Base-by-base conservation (phyloP, 2,888 invertebrate genomes). In the Serripes groenlandicus region DNA sequence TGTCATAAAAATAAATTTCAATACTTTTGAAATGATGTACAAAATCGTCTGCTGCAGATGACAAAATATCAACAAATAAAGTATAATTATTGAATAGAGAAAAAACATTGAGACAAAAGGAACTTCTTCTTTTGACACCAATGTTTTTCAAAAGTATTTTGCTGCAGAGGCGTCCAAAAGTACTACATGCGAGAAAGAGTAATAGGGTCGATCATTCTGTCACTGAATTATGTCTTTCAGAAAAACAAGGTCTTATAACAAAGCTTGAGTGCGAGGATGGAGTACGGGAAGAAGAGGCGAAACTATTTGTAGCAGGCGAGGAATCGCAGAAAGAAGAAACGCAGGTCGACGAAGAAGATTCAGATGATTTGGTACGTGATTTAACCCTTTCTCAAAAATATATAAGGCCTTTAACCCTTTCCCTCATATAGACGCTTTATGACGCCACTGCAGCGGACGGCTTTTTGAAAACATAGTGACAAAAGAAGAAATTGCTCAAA, bases 211-310 rank as follows among this genome's bases (percentile, higher is more conserved):
- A 42, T 9, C 18, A 11, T 42, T 11, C 18, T 9, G 9, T 9
- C 42, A 42, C 42, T 42, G 42, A 11, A 42, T n/a, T 42, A 42
- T 52, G 4, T 28, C 3, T 60, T 60, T 5, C 87, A 94, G 93
- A 91, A 30, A 93, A 92, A 35, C 90, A 92, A 60, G 89, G 90
- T n/a, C 83, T 94, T 78, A 93, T 94, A 28, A 89, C 89, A 15
- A 91, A 92, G 49, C n/a, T 78, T 18, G 94, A 94, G 74, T 91
- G 92, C 85, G 91, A 91, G 64, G 91, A 90, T 7, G 84, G 85
- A 23, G 90, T 93, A 5, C 84, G 90, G 11, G 78, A 86, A 21
- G 91, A 90, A 34, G 92, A 93, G 70, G 93, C 91, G 0, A 89
- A 91, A 18, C 70, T 81, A 35, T 94, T 94, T 82, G 80, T 90